Conservation (phyloP, 2,888 invertebrate species). For the Thymelicus lineola region DNA sequence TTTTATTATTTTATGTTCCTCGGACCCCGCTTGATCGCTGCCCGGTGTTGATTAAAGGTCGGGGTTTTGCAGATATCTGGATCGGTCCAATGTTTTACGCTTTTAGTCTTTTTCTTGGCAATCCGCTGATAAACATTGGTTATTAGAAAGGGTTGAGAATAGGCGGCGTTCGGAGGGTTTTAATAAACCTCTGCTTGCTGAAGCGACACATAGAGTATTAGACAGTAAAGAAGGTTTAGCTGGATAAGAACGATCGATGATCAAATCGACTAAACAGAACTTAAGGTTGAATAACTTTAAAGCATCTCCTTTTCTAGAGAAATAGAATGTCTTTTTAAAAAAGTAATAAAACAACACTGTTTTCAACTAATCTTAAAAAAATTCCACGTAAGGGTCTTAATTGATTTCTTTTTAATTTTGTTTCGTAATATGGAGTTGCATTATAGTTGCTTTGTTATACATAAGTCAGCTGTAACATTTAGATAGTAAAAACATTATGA, state of each 20-base stretch:
- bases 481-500: constrained; percentile 14
- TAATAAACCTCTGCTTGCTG: background rate
- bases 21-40: constrained; percentile 69
- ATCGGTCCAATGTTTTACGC: constrained; percentile 50
- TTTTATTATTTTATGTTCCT: constrained; percentile 58
- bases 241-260: too few species aligned
- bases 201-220: background rate
- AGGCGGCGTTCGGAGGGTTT: constrained; percentile 1
- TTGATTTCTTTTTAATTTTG: too few species aligned
- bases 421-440: too few species aligned
- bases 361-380: too few species aligned
- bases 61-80: constrained; percentile 56
- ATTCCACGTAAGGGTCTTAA: too few species aligned
- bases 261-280: too few species aligned
- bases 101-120: constrained; percentile 49
- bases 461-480: too few species aligned
- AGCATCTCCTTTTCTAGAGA: too few species aligned
- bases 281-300: too few species aligned
- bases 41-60: constrained; percentile 72
- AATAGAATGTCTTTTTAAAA: too few species aligned
- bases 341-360: too few species aligned
- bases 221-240: background rate
- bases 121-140: constrained; percentile 35
- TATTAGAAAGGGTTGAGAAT: constrained; percentile 25
- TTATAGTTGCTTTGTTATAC: too few species aligned